Conservation (phyloP, 2,797 vertebrate genomes). For the Artibeus jamaicensis region DNA sequence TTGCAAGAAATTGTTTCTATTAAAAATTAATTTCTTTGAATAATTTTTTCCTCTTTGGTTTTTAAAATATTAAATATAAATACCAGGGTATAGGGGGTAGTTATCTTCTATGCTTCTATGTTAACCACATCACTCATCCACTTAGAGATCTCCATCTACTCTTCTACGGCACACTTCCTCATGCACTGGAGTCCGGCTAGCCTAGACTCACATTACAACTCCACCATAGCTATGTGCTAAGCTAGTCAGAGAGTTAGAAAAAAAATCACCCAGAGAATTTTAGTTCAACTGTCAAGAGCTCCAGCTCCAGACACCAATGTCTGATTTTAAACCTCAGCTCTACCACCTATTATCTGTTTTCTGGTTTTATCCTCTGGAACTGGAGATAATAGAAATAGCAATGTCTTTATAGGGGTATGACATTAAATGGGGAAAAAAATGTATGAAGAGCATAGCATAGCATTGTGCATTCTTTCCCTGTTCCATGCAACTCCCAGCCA, state of each 20-base stretch:
- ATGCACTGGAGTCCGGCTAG: not conserved
- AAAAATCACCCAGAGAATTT: not conserved
- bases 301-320: not conserved
- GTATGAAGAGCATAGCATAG: not conserved
- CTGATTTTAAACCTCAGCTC: not conserved
- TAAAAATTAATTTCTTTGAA: constrained; percentile 44
- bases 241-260: not conserved
- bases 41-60: not conserved
- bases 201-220: not conserved
- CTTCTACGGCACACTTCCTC: not conserved
- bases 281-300: not conserved
- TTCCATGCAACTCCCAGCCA: not conserved
- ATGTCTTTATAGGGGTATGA: not conserved
- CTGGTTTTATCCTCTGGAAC: not conserved
- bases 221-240: not conserved
- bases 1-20: constrained; percentile 14
- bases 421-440: not conserved
- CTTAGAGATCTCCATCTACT: not conserved
- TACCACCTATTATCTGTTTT: not conserved
- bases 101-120: not conserved
- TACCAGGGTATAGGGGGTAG: not conserved
- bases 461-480: not conserved
- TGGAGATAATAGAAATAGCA: not conserved
- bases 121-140: not conserved
- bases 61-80: not conserved